A percentile compares a stretch with the other conserved stretches of the same genome.
phyloP scores from a whole-genome alignment of 23 tunicate species.

The Botrylloides violaceus region DNA sequence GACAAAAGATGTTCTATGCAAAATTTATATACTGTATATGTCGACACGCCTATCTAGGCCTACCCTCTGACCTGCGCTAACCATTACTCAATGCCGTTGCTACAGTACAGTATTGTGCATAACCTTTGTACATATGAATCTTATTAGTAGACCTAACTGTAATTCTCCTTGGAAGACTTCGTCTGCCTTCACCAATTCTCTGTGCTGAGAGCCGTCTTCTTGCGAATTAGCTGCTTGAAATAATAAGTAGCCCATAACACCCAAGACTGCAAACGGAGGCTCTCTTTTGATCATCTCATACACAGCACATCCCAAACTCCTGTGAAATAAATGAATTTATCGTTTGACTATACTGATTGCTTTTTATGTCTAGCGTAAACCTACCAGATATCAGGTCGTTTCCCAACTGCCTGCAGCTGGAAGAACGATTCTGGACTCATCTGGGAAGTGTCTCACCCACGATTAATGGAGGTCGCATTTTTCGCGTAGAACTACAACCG shows the following conservation, averaged over 20 bases:
- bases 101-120: too few species aligned
- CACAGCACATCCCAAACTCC: conserved; percentile 13
- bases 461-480: neutral
- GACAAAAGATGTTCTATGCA: too few species aligned
- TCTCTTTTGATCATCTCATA: neutral
- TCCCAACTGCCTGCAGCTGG: neutral
- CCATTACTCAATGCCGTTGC: too few species aligned
- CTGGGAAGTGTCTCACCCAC: neutral
- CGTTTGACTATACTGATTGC: neutral
- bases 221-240: neutral
- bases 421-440: conserved; percentile 5
- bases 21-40: too few species aligned
- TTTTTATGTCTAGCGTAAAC: neutral
- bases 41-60: too few species aligned
- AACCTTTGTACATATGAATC: too few species aligned
- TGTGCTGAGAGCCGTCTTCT: neutral
- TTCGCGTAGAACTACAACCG: neutral
- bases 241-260: neutral
- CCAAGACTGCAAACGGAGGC: neutral
- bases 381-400: conserved; percentile 12
- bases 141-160: neutral
- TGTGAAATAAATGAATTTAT: too few species aligned
- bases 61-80: too few species aligned
- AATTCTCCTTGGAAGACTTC: neutral
- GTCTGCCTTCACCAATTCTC: neutral